A percentile compares a stretch with the other conserved stretches of the same genome.
phyloP scores from a whole-genome alignment of 2,888 invertebrate species.

The Allophyes oxyacanthae region DNA sequence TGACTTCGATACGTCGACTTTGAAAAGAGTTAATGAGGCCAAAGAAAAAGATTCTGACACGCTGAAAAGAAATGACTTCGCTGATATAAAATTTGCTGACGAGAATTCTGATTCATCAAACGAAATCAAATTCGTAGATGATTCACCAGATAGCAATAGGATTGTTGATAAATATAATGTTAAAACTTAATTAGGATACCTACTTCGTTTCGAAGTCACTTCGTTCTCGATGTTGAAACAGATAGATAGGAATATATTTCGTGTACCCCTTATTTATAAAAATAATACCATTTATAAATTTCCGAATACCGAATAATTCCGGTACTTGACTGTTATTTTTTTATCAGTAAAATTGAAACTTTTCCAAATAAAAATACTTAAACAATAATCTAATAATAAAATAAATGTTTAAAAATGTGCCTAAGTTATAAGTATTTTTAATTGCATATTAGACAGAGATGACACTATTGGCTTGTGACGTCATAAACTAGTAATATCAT shows the following conservation, averaged over 20 bases:
- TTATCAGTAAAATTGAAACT: no score
- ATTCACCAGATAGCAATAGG: slow-evolving; percentile 85
- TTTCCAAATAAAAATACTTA: no score
- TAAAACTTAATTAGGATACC: slow-evolving; percentile 68
- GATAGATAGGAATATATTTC: slow-evolving; percentile 34
- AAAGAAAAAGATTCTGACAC: slow-evolving; percentile 90
- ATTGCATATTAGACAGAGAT: no score
- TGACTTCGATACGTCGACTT: slow-evolving; percentile 75
- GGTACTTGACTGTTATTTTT: no score
- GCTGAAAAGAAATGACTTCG: slow-evolving; percentile 89
- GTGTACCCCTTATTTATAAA: slow-evolving; percentile 38
- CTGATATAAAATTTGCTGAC: slow-evolving; percentile 92
- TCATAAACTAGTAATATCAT: no score
- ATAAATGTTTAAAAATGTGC: no score
- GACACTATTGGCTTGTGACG: no score
- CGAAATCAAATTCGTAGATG: slow-evolving; percentile 84
- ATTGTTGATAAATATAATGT: slow-evolving; percentile 80
- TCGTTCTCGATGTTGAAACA: slow-evolving; percentile 43
- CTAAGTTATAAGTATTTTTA: no score
- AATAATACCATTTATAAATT: slow-evolving; percentile 9
- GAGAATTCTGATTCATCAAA: slow-evolving; percentile 90
- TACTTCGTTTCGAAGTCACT: slow-evolving; percentile 19
- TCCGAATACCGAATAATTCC: neutral
- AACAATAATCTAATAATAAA: no score
- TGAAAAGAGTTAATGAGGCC: slow-evolving; percentile 91